phyloP scores from a whole-genome alignment of 1,140 invertebrate genomes.

The Ctenoplectra terminalis region DNA sequence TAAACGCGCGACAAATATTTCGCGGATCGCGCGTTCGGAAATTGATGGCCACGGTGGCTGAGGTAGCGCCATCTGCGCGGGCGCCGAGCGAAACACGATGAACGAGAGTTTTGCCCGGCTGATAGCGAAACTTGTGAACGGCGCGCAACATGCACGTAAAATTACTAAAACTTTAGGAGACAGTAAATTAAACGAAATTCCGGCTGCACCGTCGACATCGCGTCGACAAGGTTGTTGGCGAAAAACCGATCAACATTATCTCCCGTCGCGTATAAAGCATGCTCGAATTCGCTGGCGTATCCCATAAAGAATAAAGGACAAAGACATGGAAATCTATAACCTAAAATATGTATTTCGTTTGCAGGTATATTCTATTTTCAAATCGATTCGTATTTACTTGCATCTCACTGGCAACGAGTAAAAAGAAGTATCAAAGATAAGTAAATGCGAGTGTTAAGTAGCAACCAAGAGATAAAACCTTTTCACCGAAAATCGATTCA shows the following conservation, averaged over 20 bases:
- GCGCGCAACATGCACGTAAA: conserved; percentile 33
- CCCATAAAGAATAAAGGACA: background rate
- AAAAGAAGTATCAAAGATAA: background rate
- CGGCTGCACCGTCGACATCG: conserved; percentile 38
- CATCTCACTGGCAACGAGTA: background rate
- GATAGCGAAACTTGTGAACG: conserved; percentile 21
- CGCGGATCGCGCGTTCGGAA: background rate
- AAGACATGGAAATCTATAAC: background rate
- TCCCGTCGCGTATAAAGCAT: conserved; percentile 19
- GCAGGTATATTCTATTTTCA: no score
- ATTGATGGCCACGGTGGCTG: background rate
- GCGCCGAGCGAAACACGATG: background rate
- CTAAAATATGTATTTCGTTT: background rate
- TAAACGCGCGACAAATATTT: background rate
- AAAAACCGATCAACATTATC: conserved; percentile 51
- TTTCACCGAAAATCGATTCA: conserved; percentile 2
- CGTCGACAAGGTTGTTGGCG: conserved; percentile 49
- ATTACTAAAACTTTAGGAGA: conserved; percentile 54
- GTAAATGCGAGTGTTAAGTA: background rate
- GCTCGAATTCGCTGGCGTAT: background rate
- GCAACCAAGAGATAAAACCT: conserved; percentile 20
- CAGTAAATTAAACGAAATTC: conserved; percentile 53
- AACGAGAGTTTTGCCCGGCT: background rate
- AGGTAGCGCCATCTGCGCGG: conserved; percentile 12
- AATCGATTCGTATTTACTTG: background rate